phyloP scores from a whole-genome alignment of 2,888 invertebrate species.

The Folsomia manolachei region DNA sequence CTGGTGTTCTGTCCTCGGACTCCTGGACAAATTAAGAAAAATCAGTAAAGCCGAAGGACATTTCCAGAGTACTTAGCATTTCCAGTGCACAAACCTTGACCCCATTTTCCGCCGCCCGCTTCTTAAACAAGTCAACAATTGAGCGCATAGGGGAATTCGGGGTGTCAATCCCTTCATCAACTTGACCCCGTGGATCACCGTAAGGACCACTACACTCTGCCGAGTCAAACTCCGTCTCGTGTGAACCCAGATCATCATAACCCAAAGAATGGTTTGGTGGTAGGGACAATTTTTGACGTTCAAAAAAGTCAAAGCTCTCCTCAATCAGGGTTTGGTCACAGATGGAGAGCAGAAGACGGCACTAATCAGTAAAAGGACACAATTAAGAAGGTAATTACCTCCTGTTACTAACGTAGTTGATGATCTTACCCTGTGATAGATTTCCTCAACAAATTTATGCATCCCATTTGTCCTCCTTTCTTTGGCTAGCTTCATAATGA shows the following conservation, averaged over 20 bases:
- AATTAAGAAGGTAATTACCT: neutral
- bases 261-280: slow-evolving; percentile 43
- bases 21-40: slow-evolving; percentile 20
- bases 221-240: slow-evolving; percentile 14
- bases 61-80: neutral
- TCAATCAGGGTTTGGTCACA: slow-evolving; percentile 85
- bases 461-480: slow-evolving; percentile 71
- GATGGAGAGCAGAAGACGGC: slow-evolving; percentile 72
- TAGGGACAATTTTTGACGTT: slow-evolving; percentile 66
- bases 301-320: slow-evolving; percentile 77
- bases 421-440: slow-evolving; percentile 64
- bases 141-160: slow-evolving; percentile 49
- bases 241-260: slow-evolving; percentile 18
- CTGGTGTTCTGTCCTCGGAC: slow-evolving; percentile 46
- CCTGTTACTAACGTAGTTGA: too few relatives aligned
- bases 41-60: neutral
- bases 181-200: neutral
- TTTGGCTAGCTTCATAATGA: slow-evolving; percentile 69
- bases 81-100: neutral
- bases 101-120: slow-evolving; percentile 24
- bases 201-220: neutral
- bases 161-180: slow-evolving; percentile 50
- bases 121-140: slow-evolving; percentile 44
- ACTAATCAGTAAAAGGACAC: slow-evolving; percentile 54
- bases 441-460: slow-evolving; percentile 72